A percentile compares a stretch with the other conserved stretches of the same genome.
phyloP scores from a whole-genome alignment of 2,113 vertebrate species.

The Peromyscus leucopus region DNA sequence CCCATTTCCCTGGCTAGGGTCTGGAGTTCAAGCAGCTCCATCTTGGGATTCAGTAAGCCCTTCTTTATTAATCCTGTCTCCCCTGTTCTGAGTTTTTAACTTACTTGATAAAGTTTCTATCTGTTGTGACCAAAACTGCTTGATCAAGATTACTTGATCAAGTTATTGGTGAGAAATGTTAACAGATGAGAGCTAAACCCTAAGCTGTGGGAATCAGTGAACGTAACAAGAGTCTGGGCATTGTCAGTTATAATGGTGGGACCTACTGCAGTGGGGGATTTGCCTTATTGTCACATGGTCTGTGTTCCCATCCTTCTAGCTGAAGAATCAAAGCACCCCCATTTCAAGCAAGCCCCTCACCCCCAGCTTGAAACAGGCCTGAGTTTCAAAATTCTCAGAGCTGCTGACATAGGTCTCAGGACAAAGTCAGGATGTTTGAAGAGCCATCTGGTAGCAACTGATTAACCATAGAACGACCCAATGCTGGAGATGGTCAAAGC shows the following conservation, averaged over 20 bases:
- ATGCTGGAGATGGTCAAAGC: too few relatives aligned
- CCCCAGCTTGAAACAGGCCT: too few relatives aligned
- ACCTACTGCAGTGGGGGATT: neutral
- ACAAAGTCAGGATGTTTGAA: too few relatives aligned
- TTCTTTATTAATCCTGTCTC: neutral
- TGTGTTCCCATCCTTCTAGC: too few relatives aligned
- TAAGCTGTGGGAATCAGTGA: neutral
- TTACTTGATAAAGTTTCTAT: slow-evolving; percentile 3
- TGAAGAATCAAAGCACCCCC: too few relatives aligned
- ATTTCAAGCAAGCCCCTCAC: too few relatives aligned
- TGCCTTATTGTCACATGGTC: neutral
- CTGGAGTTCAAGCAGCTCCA: neutral
- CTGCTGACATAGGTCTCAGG: too few relatives aligned
- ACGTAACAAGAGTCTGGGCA: neutral
- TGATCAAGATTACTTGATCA: neutral
- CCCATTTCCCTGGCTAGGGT: neutral
- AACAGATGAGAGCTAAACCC: neutral
- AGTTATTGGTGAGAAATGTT: neutral
- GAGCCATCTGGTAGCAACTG: too few relatives aligned
- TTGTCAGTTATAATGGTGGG: neutral
- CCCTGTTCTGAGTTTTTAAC: neutral
- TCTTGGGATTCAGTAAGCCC: neutral
- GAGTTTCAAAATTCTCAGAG: too few relatives aligned
- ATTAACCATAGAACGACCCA: too few relatives aligned
- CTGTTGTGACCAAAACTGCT: neutral